Conservation (phyloP, 2,888 invertebrate genomes). For the Chloroclystis v-ata region DNA sequence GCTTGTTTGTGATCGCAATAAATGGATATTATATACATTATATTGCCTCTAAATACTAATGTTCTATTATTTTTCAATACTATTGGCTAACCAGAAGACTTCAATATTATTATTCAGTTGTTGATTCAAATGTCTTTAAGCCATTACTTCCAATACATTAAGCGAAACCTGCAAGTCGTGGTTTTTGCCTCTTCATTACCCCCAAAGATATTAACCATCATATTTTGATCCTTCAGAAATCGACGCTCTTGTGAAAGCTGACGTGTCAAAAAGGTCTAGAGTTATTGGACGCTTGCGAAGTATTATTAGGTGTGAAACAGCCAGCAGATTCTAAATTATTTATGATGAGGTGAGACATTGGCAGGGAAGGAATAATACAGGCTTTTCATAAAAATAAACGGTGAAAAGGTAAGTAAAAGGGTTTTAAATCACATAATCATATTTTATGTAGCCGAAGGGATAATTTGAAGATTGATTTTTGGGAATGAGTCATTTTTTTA, state of each 20-base stretch:
- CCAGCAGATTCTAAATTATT: conserved; percentile 2
- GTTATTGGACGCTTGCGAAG: not conserved
- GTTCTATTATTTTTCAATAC: too few species aligned
- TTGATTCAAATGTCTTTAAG: not conserved
- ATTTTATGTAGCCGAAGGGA: too few species aligned
- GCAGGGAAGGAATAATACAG: not conserved
- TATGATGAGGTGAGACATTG: not conserved
- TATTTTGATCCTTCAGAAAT: not conserved
- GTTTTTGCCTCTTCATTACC: conserved; percentile 1
- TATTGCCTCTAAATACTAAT: too few species aligned
- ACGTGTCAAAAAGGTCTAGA: not conserved
- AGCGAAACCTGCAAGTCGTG: not conserved
- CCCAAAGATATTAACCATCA: not conserved
- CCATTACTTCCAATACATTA: not conserved
- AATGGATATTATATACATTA: too few species aligned
- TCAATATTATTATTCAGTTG: too few species aligned
- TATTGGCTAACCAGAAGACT: too few species aligned
- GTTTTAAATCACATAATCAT: too few species aligned
- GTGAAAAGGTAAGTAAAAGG: too few species aligned
- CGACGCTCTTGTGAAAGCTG: not conserved
- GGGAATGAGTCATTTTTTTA: too few species aligned
- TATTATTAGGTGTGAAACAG: conserved; percentile 1
- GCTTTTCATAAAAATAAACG: too few species aligned
- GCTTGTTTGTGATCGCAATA: too few species aligned
- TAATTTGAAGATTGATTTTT: too few species aligned